Conservation (phyloP, 2,797 vertebrate species). For the Chrosomus eos region DNA sequence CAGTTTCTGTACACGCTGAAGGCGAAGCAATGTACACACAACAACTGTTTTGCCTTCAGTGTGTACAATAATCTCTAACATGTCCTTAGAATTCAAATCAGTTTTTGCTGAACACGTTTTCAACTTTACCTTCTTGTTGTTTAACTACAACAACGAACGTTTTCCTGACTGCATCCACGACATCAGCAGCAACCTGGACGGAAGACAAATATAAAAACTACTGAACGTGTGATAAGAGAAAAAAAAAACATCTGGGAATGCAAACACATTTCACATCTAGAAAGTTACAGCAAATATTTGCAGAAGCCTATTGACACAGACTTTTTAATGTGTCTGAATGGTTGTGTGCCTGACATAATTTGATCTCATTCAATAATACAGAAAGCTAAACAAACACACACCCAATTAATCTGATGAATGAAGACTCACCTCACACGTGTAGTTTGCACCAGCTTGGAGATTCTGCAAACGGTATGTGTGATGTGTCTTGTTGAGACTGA, state of each 20-base stretch:
- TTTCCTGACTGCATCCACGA: slow-evolving; percentile 78
- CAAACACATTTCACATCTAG: no score
- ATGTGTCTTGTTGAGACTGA: slow-evolving; percentile 70
- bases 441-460: slow-evolving; percentile 73
- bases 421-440: slow-evolving; percentile 77
- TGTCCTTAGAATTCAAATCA: neutral
- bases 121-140: slow-evolving; percentile 67
- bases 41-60: no score
- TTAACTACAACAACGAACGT: slow-evolving; percentile 70
- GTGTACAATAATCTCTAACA: neutral
- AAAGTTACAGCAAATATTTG: neutral
- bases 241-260: neutral
- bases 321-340: neutral
- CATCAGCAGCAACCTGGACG: slow-evolving; percentile 76
- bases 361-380: neutral
- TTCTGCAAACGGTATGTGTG: slow-evolving; percentile 70
- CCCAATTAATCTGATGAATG: neutral
- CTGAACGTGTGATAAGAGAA: neutral
- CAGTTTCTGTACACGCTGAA: neutral
- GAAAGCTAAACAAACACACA: neutral
- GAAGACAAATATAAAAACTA: neutral
- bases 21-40: neutral
- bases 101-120: neutral
- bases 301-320: neutral
- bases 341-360: neutral